Evolutionary conservation across 2,113 vertebrate genomes (phyloP).

Genomic region (Eolophus roseicapilla): DNA sequence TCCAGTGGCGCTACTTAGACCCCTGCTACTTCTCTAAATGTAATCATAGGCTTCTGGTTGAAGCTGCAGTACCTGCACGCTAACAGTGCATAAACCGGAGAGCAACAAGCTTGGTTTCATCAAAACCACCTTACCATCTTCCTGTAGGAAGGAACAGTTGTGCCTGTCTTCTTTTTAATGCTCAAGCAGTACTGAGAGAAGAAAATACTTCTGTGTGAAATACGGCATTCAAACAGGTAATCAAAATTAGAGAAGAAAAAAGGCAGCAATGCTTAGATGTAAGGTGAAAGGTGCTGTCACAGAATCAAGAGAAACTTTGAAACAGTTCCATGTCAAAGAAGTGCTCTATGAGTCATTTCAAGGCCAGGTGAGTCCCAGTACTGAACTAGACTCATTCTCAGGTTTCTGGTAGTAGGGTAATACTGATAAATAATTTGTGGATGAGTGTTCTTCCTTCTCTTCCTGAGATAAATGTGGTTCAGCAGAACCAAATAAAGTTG

Average conservation of each 20-base stretch:
- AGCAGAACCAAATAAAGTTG: not conserved
- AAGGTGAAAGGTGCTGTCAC: not conserved
- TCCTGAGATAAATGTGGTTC: not conserved
- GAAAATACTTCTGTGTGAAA: not conserved
- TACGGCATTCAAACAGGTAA: not conserved
- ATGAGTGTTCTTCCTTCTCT: not conserved
- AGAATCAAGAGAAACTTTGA: not conserved
- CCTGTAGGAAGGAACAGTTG: not conserved
- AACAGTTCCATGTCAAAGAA: fast-evolving
- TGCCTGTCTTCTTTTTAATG: not conserved
- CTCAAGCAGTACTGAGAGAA: not conserved
- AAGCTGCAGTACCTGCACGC: not conserved
- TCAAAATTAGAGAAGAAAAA: not conserved
- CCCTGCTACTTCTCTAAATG: not conserved
- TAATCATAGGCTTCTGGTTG: not conserved
- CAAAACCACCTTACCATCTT: fast-evolving
- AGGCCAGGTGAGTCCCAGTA: not conserved
- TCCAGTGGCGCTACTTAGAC: not conserved
- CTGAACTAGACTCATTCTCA: not conserved
- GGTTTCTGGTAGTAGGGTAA: not conserved
- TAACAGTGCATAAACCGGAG: not conserved
- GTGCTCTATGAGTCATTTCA: not conserved
- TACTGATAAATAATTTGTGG: not conserved
- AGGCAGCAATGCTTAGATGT: not conserved
- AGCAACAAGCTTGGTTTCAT: not conserved